Evolutionary conservation across 2,888 invertebrate species (phyloP).

Genomic region (Anodontia alba): DNA sequence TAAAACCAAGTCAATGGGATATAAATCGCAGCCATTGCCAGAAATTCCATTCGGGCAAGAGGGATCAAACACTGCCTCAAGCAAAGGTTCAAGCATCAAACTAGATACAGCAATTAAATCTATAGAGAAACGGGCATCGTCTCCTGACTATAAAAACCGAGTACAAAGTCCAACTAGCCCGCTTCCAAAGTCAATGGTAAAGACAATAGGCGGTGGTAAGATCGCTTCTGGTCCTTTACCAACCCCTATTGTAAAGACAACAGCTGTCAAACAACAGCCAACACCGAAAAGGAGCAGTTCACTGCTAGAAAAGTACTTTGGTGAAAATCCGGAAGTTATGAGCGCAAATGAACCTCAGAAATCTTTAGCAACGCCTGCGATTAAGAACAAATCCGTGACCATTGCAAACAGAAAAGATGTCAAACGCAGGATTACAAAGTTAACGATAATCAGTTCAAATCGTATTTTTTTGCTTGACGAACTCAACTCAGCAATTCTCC

Average conservation of each 20-base stretch:
- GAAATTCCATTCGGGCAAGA: background rate
- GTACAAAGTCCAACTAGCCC: no score
- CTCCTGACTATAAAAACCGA: no score
- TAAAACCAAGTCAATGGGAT: background rate
- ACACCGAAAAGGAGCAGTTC: background rate
- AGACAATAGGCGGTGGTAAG: background rate
- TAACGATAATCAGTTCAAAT: background rate
- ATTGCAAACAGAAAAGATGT: background rate
- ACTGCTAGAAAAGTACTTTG: background rate
- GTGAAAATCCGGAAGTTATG: background rate
- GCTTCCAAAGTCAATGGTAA: background rate
- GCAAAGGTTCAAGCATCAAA: no score
- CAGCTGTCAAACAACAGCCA: background rate
- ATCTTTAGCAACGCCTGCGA: background rate
- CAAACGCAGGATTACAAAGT: background rate
- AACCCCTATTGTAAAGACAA: background rate
- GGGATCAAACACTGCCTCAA: no score
- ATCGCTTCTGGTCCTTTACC: background rate
- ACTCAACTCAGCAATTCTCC: conserved; percentile 4
- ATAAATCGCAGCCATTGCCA: background rate
- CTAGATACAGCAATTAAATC: no score
- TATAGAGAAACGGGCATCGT: no score
- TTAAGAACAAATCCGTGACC: background rate
- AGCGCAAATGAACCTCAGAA: background rate
- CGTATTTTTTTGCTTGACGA: conserved; percentile 1